Base-by-base conservation (phyloP, 2,797 vertebrate species). In the Stomatorhinus walkeri region DNA sequence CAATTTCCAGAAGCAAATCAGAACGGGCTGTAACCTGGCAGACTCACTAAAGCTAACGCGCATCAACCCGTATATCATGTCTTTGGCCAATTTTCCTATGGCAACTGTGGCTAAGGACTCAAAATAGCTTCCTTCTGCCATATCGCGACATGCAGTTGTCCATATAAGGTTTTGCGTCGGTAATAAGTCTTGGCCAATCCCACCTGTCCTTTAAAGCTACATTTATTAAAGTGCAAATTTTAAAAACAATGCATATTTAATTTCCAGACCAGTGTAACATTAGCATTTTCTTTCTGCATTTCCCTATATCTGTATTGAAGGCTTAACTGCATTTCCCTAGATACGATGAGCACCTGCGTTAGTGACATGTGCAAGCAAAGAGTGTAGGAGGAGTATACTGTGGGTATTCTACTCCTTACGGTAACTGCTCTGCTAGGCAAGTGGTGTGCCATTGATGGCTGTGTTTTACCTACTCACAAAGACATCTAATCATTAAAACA, bases 401-500 rank as follows among this genome's bases (percentile, higher is more conserved):
- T 19, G 3, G 16, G 85, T 19, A 54, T 28, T 85, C 48, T 19
- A 28, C 46, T 32, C 49, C 46, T 28, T 19, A 54, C 0, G 19
- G 3, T 22, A 43, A 54, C 1, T 28, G 32, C 72, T 36, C n/a
- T 22, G 56, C 56, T 59, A 61, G 7, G 22, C 59, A 61, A 24
- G 22, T 24, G 8, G 76, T n/a, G 16, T 36, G 32, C 24, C n/a
- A 24, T 89, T 88, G 83, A 90, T 87, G 22, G 8, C 79, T 87
- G 36, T 19, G 54, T 88, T 89, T 90, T 85, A 90, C 85, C 68
- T 89, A 19, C 1, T 72, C 12, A 0, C 59, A 84, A 89, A 87
- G 88, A 87, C 83, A 84, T 85, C 81, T 90, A 72, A 90, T 89
- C 88, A 89, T 88, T 88, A 91, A 90, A 85, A 85, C 22, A 52